Evolutionary conservation across 2,888 invertebrate genomes (phyloP).

Genomic region (Limnephilus rhombicus): DNA sequence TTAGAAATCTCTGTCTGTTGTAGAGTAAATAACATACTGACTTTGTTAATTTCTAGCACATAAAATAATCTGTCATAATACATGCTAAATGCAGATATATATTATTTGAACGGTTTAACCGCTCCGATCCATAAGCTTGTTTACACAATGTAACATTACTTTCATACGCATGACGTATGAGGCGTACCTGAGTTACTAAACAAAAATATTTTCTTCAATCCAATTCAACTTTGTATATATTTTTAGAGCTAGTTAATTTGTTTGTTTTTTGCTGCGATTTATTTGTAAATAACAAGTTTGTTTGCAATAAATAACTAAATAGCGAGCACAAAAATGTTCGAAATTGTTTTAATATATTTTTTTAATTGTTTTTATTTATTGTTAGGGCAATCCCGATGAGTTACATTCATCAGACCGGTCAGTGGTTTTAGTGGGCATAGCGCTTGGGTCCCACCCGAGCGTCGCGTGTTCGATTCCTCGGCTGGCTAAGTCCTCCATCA

Average conservation of each 20-base stretch:
- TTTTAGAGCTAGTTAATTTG: neutral
- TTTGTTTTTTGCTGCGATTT: neutral
- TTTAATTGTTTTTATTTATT: too few species aligned
- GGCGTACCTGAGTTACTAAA: neutral
- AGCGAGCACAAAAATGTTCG: neutral
- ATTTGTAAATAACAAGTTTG: neutral
- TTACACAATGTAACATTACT: too few species aligned
- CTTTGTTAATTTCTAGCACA: neutral
- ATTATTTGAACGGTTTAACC: neutral
- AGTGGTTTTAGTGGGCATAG: too few species aligned
- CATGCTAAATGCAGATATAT: neutral
- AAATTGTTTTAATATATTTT: too few species aligned
- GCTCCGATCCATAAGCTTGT: too few species aligned
- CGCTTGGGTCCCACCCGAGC: too few species aligned
- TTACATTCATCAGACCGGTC: too few species aligned
- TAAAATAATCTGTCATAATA: neutral
- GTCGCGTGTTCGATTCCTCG: too few species aligned
- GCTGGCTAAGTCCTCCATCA: too few species aligned
- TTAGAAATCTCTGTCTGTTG: too few species aligned
- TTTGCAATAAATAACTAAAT: neutral
- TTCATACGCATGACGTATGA: too few species aligned
- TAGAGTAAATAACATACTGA: neutral
- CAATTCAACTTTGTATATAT: neutral
- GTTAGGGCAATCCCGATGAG: too few species aligned
- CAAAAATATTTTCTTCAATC: slow-evolving; percentile 1